Conservation (phyloP, 2,888 invertebrate genomes). For the Ganaspis brasiliensis region DNA sequence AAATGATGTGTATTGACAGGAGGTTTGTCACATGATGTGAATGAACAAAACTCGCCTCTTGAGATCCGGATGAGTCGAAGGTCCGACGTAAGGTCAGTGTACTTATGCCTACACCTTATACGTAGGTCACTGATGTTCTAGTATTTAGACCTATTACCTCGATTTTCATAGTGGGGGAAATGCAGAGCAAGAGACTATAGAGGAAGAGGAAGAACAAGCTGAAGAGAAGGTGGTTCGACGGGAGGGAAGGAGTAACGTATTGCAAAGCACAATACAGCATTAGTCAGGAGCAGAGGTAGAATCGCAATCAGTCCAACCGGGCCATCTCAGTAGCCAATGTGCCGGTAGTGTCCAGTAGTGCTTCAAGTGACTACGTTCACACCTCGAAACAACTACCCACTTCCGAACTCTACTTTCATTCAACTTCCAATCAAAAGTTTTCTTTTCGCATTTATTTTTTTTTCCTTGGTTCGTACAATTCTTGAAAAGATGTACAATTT, state of each 20-base stretch:
- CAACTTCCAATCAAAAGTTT: no score
- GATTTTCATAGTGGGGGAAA: constrained; percentile 31
- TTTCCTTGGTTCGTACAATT: no score
- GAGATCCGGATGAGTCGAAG: constrained; percentile 40
- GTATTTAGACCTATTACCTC: constrained; percentile 33
- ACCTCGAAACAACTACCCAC: not conserved
- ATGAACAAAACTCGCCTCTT: constrained; percentile 32
- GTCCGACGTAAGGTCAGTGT: constrained; percentile 32
- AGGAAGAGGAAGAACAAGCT: constrained; percentile 48
- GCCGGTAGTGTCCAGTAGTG: constrained; percentile 42
- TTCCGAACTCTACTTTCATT: not conserved
- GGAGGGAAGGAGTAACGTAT: constrained; percentile 63
- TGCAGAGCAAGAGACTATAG: constrained; percentile 56
- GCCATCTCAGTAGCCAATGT: constrained; percentile 33
- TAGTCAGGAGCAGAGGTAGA: constrained; percentile 64
- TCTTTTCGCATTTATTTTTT: no score
- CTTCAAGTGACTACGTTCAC: constrained; percentile 21
- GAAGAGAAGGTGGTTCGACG: constrained; percentile 56
- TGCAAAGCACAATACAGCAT: constrained; percentile 69
- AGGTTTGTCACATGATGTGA: constrained; percentile 7
- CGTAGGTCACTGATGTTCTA: constrained; percentile 39
- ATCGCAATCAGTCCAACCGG: constrained; percentile 42
- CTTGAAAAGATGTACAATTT: no score
- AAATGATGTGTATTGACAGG: constrained; percentile 13
- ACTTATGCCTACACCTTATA: constrained; percentile 34